These are phyloP conservation scores for Actias luna DNA, from an alignment of 2,888 invertebrate genomes.

Conservation along the genomic window DNA sequence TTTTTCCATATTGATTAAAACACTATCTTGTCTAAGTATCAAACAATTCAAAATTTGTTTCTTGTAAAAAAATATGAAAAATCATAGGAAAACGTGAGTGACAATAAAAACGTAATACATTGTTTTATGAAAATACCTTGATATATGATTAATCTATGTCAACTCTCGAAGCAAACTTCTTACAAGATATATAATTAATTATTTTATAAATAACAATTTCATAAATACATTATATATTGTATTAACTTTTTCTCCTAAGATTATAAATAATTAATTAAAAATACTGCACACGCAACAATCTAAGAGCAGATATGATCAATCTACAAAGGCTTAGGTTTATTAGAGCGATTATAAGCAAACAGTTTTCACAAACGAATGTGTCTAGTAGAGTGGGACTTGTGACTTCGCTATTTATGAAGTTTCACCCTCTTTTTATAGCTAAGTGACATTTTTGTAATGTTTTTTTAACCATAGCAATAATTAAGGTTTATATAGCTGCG, in stretches of 20 bases:
- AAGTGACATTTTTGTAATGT: background rate
- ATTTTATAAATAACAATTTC: background rate
- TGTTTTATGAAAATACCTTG: slow-evolving; percentile 1
- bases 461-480: background rate
- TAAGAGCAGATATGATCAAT: background rate
- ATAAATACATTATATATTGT: background rate
- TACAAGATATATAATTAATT: background rate
- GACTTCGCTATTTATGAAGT: background rate
- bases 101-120: background rate
- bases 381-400: background rate
- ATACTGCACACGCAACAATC: background rate
- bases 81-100: too few species aligned
- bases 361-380: background rate
- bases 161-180: background rate
- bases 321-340: background rate
- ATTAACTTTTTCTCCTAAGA: too few species aligned
- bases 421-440: background rate
- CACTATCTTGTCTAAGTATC: background rate
- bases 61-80: background rate
- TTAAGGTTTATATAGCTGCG: too few species aligned
- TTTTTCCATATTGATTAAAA: background rate
- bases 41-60: background rate
- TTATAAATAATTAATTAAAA: background rate
- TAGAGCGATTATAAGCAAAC: background rate
- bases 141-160: slow-evolving; percentile 34